A percentile compares a stretch with the other conserved stretches of the same genome.
phyloP scores from a whole-genome alignment of 2,797 vertebrate genomes.

The Myotis myotis region DNA sequence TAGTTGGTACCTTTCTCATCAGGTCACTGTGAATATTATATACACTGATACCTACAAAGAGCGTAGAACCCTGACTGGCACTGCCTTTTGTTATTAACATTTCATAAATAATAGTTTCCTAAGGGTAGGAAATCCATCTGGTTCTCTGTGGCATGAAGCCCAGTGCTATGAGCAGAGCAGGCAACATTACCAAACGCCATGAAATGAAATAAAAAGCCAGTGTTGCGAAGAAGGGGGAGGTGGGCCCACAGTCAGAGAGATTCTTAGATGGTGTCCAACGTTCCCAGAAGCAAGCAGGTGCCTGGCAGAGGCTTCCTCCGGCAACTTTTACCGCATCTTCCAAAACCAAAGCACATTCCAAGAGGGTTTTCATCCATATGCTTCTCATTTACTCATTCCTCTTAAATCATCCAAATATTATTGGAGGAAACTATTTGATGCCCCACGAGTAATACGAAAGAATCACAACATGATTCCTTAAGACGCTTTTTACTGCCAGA shows the following conservation, averaged over 20 bases:
- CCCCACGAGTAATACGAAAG: slow-evolving; percentile 26
- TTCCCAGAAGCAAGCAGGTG: not conserved
- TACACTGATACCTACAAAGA: not conserved
- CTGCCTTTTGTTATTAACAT: not conserved
- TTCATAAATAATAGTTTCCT: not conserved
- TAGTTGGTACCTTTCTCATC: not conserved
- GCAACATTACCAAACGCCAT: not conserved
- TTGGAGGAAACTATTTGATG: slow-evolving; percentile 20
- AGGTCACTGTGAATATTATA: not conserved
- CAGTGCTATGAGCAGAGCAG: not conserved
- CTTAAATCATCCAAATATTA: slow-evolving; percentile 45
- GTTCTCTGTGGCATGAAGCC: not conserved
- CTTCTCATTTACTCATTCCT: slow-evolving; percentile 24
- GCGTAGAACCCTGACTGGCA: not conserved
- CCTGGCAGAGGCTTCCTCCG: not conserved
- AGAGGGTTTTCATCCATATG: not conserved
- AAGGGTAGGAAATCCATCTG: not conserved
- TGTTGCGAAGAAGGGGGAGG: not conserved
- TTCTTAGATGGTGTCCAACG: not conserved
- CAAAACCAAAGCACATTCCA: not conserved
- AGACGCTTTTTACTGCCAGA: slow-evolving; percentile 6
- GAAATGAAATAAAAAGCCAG: not conserved
- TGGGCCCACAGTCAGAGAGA: too few species aligned
- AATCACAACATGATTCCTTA: slow-evolving; percentile 51
- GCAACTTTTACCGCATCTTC: not conserved